phyloP scores from a whole-genome alignment of 2,797 vertebrate species.

The Chelidonichthys spinosus region DNA sequence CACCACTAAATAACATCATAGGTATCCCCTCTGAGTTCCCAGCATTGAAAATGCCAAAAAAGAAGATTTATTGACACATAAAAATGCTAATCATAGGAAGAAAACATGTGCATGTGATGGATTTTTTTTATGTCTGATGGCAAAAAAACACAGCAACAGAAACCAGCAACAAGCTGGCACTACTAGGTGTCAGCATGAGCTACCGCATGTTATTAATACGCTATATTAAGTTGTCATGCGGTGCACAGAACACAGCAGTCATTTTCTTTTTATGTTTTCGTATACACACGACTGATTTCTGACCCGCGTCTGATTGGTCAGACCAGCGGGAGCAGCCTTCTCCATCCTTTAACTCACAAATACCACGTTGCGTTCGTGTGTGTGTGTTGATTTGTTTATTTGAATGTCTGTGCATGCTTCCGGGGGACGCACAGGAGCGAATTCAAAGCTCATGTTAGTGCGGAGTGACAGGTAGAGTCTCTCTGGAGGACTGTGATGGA shows the following conservation, averaged over 20 bases:
- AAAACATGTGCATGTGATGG: not conserved
- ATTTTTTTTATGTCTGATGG: not conserved
- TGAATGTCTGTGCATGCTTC: conserved; percentile 52
- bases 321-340: conserved; percentile 9
- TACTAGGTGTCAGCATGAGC: not conserved
- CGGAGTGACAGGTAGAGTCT: conserved; percentile 77
- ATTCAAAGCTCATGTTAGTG: conserved; percentile 68
- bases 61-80: conserved; percentile 2
- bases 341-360: conserved; percentile 35
- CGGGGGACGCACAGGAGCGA: conserved; percentile 37
- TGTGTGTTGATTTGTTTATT: conserved; percentile 67
- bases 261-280: conserved; percentile 44
- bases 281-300: conserved; percentile 40
- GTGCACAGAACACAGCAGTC: not conserved
- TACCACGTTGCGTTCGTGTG: conserved; percentile 10
- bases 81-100: not conserved
- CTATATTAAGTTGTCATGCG: conserved; percentile 34
- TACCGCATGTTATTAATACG: conserved; percentile 10
- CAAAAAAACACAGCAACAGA: not conserved
- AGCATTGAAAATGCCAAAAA: conserved; percentile 12
- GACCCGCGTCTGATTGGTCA: conserved; percentile 14
- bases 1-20: not conserved
- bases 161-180: not conserved
- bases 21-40: not conserved
- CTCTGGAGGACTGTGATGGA: conserved; percentile 76